These are phyloP conservation scores for Aelia acuminata DNA, from an alignment of 2,888 invertebrate species.

Conservation along the genomic window DNA sequence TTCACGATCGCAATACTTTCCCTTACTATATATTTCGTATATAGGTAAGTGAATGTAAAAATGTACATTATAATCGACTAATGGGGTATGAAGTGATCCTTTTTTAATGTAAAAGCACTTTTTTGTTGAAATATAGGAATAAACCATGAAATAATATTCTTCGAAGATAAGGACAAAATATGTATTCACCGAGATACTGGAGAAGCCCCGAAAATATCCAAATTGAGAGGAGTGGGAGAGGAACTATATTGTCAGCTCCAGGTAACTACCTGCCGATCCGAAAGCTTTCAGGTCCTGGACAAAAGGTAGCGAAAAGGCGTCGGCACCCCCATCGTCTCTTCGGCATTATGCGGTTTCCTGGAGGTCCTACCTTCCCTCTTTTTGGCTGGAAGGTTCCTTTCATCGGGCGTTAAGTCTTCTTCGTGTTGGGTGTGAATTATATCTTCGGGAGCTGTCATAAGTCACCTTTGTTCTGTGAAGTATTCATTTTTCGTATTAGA, in stretches of 20 bases:
- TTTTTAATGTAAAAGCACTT: too few relatives aligned
- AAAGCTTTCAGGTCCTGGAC: constrained; percentile 33
- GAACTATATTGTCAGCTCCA: constrained; percentile 26
- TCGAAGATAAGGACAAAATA: not conserved
- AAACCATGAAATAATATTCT: not conserved
- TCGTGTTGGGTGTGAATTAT: not conserved
- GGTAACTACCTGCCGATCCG: constrained; percentile 19
- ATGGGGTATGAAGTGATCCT: too few relatives aligned
- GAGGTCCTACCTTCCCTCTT: not conserved
- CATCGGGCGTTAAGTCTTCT: not conserved
- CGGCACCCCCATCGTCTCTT: not conserved
- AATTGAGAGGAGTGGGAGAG: not conserved
- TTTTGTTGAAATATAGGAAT: too few relatives aligned
- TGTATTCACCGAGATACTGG: not conserved
- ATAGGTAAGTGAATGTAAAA: too few relatives aligned
- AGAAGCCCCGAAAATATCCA: not conserved
- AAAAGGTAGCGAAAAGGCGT: not conserved
- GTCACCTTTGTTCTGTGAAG: not conserved
- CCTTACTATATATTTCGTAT: too few relatives aligned
- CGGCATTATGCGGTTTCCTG: constrained; percentile 1
- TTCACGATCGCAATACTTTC: too few relatives aligned
- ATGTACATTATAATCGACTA: too few relatives aligned
- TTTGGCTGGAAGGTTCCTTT: not conserved
- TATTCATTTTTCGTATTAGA: too few relatives aligned
- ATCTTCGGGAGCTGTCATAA: not conserved